Evolutionary conservation across 2,888 invertebrate species (phyloP).

Genomic region (Hipparchia sbordonii): DNA sequence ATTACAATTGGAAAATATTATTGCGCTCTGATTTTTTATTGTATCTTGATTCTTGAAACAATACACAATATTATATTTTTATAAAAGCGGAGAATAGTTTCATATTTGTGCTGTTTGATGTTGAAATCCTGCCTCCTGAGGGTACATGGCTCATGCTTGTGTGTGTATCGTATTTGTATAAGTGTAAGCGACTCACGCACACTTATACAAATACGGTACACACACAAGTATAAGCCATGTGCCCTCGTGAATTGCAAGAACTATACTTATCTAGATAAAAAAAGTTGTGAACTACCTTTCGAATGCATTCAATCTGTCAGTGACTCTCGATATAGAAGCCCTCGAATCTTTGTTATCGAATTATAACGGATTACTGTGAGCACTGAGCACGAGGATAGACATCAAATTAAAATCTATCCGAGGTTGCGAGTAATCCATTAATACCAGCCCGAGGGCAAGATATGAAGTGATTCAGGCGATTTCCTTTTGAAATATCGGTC

Average conservation of each 20-base stretch:
- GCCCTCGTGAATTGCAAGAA: no score
- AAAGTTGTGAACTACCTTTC: no score
- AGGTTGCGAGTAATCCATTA: constrained; percentile 50
- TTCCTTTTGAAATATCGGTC: constrained; percentile 50
- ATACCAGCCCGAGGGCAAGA: constrained; percentile 42
- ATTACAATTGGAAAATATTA: constrained; percentile 22
- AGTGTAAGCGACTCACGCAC: no score
- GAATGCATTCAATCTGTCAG: not conserved
- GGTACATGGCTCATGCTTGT: no score
- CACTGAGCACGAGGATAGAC: constrained; percentile 32
- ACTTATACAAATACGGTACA: no score
- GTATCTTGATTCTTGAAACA: constrained; percentile 5
- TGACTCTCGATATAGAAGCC: constrained; percentile 14
- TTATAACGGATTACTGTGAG: constrained; percentile 27
- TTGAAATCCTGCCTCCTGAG: no score
- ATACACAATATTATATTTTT: not conserved
- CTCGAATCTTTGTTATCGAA: constrained; percentile 20
- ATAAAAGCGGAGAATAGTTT: no score
- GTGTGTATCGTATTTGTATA: no score
- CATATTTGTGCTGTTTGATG: no score
- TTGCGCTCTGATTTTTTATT: constrained; percentile 5
- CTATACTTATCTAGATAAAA: no score
- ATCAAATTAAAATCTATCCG: constrained; percentile 48
- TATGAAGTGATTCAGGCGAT: constrained; percentile 53
- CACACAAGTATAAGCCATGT: no score